A percentile compares a stretch with the other conserved stretches of the same genome.
Evolutionary conservation across 2,113 vertebrate genomes (phyloP).

Genomic region (Camelus bactrianus): DNA sequence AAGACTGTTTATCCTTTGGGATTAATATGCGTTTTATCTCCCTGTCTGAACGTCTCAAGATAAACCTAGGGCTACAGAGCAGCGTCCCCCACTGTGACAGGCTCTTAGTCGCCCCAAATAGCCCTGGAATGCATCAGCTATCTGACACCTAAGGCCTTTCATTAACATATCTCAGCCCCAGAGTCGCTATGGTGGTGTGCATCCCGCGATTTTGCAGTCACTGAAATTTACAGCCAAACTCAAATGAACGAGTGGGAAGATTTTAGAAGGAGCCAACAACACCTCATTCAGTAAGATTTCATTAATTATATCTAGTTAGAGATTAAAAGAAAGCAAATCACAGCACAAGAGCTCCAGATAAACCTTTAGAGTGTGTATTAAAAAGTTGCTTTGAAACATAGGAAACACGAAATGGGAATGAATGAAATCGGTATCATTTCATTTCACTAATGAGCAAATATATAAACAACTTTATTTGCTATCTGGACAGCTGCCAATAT

Average conservation of each 20-base stretch:
- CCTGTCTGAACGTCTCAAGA: conserved; percentile 54
- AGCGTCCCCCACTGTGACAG: conserved; percentile 13
- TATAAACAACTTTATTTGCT: conserved; percentile 74
- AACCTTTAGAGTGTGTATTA: conserved; percentile 41
- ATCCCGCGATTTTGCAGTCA: background rate
- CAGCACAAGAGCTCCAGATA: conserved; percentile 48
- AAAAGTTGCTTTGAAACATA: conserved; percentile 66
- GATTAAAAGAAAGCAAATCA: conserved; percentile 54
- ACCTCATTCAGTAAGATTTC: background rate
- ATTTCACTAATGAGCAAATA: conserved; percentile 76
- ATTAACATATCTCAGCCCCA: background rate
- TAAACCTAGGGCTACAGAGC: conserved; percentile 30
- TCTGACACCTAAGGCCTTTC: conserved; percentile 33
- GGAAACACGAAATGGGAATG: conserved; percentile 59
- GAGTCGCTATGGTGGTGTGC: background rate
- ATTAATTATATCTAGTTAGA: conserved; percentile 38
- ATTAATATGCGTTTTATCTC: conserved; percentile 64
- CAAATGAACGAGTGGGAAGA: background rate
- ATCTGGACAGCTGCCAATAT: conserved; percentile 41
- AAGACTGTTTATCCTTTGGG: background rate
- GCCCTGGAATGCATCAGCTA: background rate
- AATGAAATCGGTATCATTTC: conserved; percentile 69
- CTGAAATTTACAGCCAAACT: conserved; percentile 12
- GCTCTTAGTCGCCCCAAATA: background rate
- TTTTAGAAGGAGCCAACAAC: background rate